Percentiles rank a stretch among this genome's conserved stretches.
phyloP scores from a whole-genome alignment of 2,113 vertebrate species.

The Clarias macrocephalus region DNA sequence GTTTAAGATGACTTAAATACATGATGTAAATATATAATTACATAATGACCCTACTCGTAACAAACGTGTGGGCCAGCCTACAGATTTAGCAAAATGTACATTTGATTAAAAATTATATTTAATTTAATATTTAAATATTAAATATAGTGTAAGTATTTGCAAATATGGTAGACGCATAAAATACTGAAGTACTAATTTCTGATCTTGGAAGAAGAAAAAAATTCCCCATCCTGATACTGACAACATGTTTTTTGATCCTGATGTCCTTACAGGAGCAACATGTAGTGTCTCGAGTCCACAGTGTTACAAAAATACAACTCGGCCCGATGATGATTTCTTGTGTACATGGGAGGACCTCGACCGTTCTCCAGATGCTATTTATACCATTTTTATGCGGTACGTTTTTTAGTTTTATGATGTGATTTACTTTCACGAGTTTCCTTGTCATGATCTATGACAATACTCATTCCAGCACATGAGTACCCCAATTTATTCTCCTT shows the following conservation, averaged over 20 bases:
- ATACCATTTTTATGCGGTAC: conserved; percentile 61
- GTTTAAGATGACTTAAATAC: too few relatives aligned
- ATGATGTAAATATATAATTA: not conserved
- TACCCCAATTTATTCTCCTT: not conserved
- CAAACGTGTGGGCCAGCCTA: not conserved
- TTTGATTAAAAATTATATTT: too few relatives aligned
- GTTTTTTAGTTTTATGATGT: conserved; percentile 16
- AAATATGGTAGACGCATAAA: not conserved
- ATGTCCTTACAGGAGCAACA: not conserved
- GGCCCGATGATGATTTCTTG: conserved; percentile 23
- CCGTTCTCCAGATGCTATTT: conserved; percentile 37
- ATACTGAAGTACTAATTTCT: not conserved
- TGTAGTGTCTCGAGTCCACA: conserved; percentile 50
- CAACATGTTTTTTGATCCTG: not conserved
- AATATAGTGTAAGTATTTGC: not conserved
- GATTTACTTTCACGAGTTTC: not conserved
- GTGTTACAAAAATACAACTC: conserved; percentile 63
- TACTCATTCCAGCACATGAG: not conserved
- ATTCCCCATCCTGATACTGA: not conserved
- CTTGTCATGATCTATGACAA: not conserved
- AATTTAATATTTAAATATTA: too few relatives aligned
- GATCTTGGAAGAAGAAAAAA: too few relatives aligned
- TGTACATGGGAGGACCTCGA: conserved; percentile 66
- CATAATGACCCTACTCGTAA: not conserved
- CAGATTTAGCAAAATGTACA: not conserved